These are phyloP conservation scores for Neodiprion lecontei DNA, from an alignment of 1,140 invertebrate species.

Conservation along the genomic window DNA sequence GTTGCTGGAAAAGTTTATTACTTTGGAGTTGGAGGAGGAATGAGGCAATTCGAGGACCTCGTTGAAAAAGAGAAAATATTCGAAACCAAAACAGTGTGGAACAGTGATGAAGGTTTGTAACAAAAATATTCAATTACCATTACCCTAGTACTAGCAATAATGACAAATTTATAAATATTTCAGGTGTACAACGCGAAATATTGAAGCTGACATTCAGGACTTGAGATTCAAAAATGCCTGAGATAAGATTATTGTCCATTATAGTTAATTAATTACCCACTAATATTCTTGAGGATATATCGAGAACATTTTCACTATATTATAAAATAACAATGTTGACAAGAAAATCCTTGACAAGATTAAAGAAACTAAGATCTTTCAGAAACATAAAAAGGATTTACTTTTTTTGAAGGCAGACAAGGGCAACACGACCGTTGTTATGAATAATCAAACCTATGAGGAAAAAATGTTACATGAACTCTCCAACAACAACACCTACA, in stretches of 20 bases:
- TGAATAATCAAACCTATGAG: no score
- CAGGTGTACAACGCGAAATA: conserved; percentile 62
- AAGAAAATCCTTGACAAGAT: no score
- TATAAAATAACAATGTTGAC: no score
- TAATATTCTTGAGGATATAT: no score
- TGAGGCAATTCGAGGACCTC: conserved; percentile 73
- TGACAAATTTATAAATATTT: conserved; percentile 27
- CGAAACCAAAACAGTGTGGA: conserved; percentile 65
- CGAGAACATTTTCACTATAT: no score
- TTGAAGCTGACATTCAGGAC: conserved; percentile 46
- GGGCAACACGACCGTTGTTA: no score
- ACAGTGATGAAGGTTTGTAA: conserved; percentile 64
- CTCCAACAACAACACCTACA: no score
- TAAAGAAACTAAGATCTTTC: no score
- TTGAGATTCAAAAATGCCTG: not conserved
- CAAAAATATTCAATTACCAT: conserved; percentile 53
- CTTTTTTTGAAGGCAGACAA: no score
- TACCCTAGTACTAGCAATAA: not conserved
- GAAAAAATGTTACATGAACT: no score
- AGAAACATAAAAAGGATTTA: no score
- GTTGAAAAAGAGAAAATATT: conserved; percentile 66
- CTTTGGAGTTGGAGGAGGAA: conserved; percentile 89
- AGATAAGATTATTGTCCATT: not conserved
- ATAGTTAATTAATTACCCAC: no score
- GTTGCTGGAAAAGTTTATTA: conserved; percentile 87